Conservation (phyloP, 2,797 vertebrate species). For the Rachycentron canadum region DNA sequence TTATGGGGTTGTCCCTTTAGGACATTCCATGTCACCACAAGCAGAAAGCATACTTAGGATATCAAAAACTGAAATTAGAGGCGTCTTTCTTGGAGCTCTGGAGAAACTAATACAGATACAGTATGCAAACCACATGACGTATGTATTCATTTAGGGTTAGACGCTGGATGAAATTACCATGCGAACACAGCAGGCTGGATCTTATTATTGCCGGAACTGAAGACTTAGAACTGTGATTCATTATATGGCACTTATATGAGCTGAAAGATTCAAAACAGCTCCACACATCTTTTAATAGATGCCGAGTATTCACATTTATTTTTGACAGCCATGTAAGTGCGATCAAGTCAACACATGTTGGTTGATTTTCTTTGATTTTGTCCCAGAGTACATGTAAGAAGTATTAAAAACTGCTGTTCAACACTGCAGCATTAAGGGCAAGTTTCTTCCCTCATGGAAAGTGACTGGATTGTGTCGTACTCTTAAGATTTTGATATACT, state of each 20-base stretch:
- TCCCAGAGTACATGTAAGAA: conserved; percentile 23
- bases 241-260: conserved; percentile 63
- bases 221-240: conserved; percentile 69
- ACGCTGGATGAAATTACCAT: conserved; percentile 75
- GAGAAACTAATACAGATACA: conserved; percentile 76
- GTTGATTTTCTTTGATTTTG: conserved; percentile 47
- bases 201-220: conserved; percentile 80
- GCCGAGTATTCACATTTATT: conserved; percentile 45
- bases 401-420: conserved; percentile 22
- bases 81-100: conserved; percentile 63
- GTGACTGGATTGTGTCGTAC: conserved; percentile 60
- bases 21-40: conserved; percentile 74
- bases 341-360: conserved; percentile 32
- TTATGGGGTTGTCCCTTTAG: conserved; percentile 70
- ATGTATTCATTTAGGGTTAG: conserved; percentile 79
- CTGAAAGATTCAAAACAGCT: conserved; percentile 63
- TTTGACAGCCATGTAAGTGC: conserved; percentile 52
- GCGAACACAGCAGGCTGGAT: conserved; percentile 71
- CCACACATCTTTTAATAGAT: conserved; percentile 52
- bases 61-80: conserved; percentile 80
- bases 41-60: conserved; percentile 74
- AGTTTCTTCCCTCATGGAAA: conserved; percentile 49
- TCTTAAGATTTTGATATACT: conserved; percentile 74
- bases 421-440: conserved; percentile 20
- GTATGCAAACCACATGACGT: conserved; percentile 79